A percentile compares a stretch with the other conserved stretches of the same genome.
phyloP scores from a whole-genome alignment of 2,888 invertebrate genomes.

The Odontomyia ornata region DNA sequence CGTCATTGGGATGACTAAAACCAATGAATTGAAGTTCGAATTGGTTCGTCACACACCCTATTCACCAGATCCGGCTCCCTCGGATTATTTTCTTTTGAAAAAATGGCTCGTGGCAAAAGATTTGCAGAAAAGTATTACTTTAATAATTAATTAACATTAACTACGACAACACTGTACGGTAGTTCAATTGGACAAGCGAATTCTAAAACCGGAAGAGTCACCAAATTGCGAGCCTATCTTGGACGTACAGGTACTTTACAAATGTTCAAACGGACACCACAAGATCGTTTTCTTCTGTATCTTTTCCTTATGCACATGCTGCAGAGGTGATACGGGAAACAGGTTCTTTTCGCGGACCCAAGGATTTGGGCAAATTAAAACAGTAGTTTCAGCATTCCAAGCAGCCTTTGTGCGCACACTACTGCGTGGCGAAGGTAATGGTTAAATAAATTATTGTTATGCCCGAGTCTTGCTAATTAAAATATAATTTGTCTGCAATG shows the following conservation, averaged over 20 bases:
- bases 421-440: background rate
- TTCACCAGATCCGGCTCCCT: too few species aligned
- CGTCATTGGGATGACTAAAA: too few species aligned
- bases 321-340: background rate
- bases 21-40: too few species aligned
- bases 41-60: too few species aligned
- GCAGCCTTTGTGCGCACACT: background rate
- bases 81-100: too few species aligned
- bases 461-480: slow-evolving; percentile 40
- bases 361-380: slow-evolving; percentile 44
- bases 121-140: too few species aligned
- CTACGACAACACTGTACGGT: too few species aligned
- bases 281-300: background rate
- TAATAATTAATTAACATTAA: too few species aligned
- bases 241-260: slow-evolving; percentile 34
- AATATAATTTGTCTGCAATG: slow-evolving; percentile 43
- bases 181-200: too few species aligned
- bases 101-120: too few species aligned
- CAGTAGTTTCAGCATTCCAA: slow-evolving; percentile 46
- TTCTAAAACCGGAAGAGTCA: slow-evolving; percentile 31
- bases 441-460: slow-evolving; percentile 42
- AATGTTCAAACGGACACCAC: slow-evolving; percentile 18
- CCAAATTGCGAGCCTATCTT: slow-evolving; percentile 36
- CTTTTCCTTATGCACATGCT: too few species aligned
- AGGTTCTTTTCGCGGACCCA: slow-evolving; percentile 12